A percentile compares a stretch with the other conserved stretches of the same genome.
Evolutionary conservation across 2,888 invertebrate genomes (phyloP).

Genomic region (Globia sparganii): DNA sequence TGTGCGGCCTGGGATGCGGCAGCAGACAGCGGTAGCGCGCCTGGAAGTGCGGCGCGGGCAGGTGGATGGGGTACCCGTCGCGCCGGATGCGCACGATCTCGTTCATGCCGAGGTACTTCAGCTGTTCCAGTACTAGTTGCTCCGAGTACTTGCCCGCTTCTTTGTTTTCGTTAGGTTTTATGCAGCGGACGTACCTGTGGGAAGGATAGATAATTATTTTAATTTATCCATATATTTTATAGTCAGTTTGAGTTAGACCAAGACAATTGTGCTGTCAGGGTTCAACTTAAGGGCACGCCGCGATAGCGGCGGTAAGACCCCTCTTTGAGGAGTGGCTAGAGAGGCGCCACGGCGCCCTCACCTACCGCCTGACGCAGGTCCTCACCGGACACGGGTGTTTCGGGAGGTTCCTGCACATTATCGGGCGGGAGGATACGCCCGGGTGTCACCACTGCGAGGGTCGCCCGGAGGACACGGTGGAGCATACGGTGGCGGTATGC

Average conservation of each 20-base stretch:
- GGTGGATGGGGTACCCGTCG: slow-evolving; percentile 97
- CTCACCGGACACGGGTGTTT: too few relatives aligned
- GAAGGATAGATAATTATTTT: background rate
- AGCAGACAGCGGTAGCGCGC: slow-evolving; percentile 94
- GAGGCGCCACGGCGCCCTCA: too few relatives aligned
- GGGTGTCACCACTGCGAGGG: too few relatives aligned
- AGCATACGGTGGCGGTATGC: too few relatives aligned
- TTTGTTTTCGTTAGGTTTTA: slow-evolving; percentile 97
- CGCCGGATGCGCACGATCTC: slow-evolving; percentile 97
- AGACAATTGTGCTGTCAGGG: background rate
- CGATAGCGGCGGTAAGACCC: too few relatives aligned
- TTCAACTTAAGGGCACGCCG: too few relatives aligned
- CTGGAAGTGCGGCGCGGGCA: slow-evolving; percentile 94
- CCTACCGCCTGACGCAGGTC: too few relatives aligned
- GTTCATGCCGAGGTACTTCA: slow-evolving; percentile 97
- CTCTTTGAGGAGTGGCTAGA: too few relatives aligned
- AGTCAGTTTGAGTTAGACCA: background rate
- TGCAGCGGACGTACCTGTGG: slow-evolving; percentile 96
- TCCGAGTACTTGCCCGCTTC: slow-evolving; percentile 94
- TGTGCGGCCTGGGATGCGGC: slow-evolving; percentile 83
- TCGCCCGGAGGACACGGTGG: too few relatives aligned
- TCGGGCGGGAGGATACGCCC: too few relatives aligned
- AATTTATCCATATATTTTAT: background rate
- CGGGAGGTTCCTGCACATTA: too few relatives aligned
- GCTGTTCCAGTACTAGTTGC: slow-evolving; percentile 95